Evolutionary conservation across 2,797 vertebrate species (phyloP), one percentile per base, ranked within the genome.

Genomic region (Champsocephalus gunnari): DNA sequence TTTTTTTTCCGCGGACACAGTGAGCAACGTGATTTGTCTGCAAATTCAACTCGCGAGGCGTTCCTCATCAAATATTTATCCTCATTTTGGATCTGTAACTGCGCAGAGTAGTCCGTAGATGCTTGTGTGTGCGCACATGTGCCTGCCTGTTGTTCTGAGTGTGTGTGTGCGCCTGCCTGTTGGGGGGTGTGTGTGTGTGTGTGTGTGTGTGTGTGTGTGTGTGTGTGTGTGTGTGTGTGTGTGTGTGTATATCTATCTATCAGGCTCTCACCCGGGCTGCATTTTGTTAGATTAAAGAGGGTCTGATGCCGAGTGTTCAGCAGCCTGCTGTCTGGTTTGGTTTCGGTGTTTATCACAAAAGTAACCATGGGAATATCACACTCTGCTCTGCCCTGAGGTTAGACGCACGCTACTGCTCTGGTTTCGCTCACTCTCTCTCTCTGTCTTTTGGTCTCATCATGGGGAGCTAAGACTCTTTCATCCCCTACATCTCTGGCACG

Each of bases 51-150:
- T 86, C 85, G 66, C 71, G 64, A 81, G 66, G 74, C 81, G 4
- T 66, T 79, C 62, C 82, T 86, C 70, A 92, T 92, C 78, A 92
- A 92, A 88, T 92, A 92, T 92, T 91, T 88, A 92, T 89, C 69
- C 73, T 87, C 88, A 89, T 90, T 88, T 87, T 77, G 43, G 70
- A 90, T 90, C 87, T 77, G 82, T 75, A 72, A 75, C 63, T 85
- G 73, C 6, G 21, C 79, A 74, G 76, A 75, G 61, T 12, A 69
- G 74, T 63, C 28, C 71, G 58, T 44, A 55, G 9, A 68, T 68
- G 63, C 17, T 6, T 24, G 50, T 24, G 24, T 54, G 53, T 24
- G 13, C 9, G 24, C 14, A 48, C 12, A 48, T 48, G 47, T 48
- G 13, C 47, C 47, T 14, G 47, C 47, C 47, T 17, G 12, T 48